Percentiles rank a stretch among this genome's conserved stretches.
phyloP scores from a whole-genome alignment of 2,888 invertebrate species.

The Herminia tarsipennalis region DNA sequence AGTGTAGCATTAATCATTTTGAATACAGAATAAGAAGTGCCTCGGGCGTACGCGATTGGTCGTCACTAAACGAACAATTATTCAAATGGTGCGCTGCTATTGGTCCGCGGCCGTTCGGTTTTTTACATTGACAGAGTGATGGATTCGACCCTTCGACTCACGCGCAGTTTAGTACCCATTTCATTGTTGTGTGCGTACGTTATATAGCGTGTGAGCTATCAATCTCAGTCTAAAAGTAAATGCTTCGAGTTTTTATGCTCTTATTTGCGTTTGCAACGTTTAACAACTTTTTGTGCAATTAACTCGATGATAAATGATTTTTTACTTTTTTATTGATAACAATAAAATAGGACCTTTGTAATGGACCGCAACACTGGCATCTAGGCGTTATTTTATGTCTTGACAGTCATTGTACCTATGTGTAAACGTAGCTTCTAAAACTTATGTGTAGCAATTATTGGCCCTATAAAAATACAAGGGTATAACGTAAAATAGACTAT shows the following conservation, averaged over 20 bases:
- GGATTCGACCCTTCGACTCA: constrained; percentile 82
- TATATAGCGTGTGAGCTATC: constrained; percentile 52
- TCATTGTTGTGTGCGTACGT: constrained; percentile 61
- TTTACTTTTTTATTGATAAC: constrained; percentile 33
- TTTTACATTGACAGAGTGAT: constrained; percentile 80
- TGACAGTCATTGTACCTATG: constrained; percentile 35
- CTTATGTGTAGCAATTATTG: constrained; percentile 25
- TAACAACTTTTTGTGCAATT: constrained; percentile 48
- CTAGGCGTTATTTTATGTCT: constrained; percentile 36
- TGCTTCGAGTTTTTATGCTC: constrained; percentile 50
- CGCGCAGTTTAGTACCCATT: constrained; percentile 64
- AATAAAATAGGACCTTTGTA: constrained; percentile 38
- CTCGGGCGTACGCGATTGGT: constrained; percentile 75
- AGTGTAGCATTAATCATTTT: constrained; percentile 77
- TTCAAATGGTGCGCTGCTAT: constrained; percentile 76
- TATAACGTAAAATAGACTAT: no score
- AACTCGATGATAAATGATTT: constrained; percentile 41
- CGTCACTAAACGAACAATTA: constrained; percentile 78
- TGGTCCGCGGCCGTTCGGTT: constrained; percentile 70
- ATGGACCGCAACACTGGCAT: constrained; percentile 28
- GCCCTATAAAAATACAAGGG: constrained; percentile 6
- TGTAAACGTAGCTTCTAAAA: constrained; percentile 39
- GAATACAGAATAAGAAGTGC: constrained; percentile 72
- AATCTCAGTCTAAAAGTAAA: constrained; percentile 58
- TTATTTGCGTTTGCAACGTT: constrained; percentile 39